A percentile compares a stretch with the other conserved stretches of the same genome.
phyloP scores from a whole-genome alignment of 2,888 invertebrate species.

The Hypolimnas misippus region DNA sequence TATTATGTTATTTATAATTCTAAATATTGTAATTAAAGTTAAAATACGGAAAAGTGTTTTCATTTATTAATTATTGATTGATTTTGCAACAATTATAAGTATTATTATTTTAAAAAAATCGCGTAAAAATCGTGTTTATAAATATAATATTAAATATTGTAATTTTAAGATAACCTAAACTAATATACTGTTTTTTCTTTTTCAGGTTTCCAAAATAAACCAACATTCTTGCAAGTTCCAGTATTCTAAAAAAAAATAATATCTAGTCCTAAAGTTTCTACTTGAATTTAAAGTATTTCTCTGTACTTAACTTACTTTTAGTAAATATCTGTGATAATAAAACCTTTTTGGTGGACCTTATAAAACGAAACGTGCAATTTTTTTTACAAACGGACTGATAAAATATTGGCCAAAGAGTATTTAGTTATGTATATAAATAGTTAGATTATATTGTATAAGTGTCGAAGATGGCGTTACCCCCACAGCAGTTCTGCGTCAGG shows the following conservation, averaged over 20 bases:
- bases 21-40: neutral
- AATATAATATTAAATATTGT: too few relatives aligned
- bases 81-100: too few relatives aligned
- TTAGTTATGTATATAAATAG: conserved; percentile 49
- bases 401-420: conserved; percentile 61
- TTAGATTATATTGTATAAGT: conserved; percentile 40
- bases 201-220: conserved; percentile 46
- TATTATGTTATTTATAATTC: neutral
- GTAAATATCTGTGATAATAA: conserved; percentile 62
- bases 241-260: conserved; percentile 60
- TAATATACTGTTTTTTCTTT: conserved; percentile 31
- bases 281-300: conserved; percentile 63
- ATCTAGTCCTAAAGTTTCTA: conserved; percentile 81
- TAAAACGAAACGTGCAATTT: conserved; percentile 60
- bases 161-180: neutral
- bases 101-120: too few relatives aligned
- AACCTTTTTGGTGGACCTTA: conserved; percentile 49
- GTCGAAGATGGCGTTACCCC: conserved; percentile 76
- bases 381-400: conserved; percentile 44
- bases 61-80: too few relatives aligned
- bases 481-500: conserved; percentile 89
- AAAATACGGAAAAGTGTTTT: too few relatives aligned
- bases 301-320: conserved; percentile 68
- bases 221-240: conserved; percentile 51
- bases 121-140: too few relatives aligned